Conservation (phyloP, 2,888 invertebrate genomes). For the Drosophila suboccidentalis region DNA sequence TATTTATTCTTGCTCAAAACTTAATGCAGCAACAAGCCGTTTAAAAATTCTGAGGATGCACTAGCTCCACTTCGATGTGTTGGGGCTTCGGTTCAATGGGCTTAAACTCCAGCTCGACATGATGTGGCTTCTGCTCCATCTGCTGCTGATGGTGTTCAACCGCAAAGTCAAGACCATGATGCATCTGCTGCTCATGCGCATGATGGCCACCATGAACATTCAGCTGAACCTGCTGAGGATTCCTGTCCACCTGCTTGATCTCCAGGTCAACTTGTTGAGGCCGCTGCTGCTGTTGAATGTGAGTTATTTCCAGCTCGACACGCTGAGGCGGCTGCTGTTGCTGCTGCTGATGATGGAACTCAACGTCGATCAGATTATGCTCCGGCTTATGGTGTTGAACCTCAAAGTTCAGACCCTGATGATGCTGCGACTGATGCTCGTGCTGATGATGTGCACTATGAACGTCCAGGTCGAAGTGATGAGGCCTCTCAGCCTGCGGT, state of each 20-base stretch:
- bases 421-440: constrained; percentile 7
- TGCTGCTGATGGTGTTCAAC: constrained; percentile 6
- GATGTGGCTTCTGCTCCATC: background rate
- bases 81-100: constrained; percentile 4
- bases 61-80: constrained; percentile 6
- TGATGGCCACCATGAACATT: constrained; percentile 6
- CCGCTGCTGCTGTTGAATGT: constrained; percentile 9
- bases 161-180: background rate
- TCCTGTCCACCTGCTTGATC: background rate
- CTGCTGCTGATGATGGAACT: background rate
- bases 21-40: constrained; percentile 19
- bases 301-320: constrained; percentile 10
- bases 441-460: constrained; percentile 5
- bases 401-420: constrained; percentile 7
- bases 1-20: background rate
- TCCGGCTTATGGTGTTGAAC: background rate
- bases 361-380: background rate
- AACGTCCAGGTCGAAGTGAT: constrained; percentile 25
- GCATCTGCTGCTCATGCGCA: background rate
- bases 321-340: constrained; percentile 10
- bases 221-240: background rate
- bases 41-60: background rate
- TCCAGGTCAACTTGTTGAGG: background rate
- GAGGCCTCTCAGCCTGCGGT: constrained; percentile 11
- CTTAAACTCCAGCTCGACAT: background rate